Evolutionary conservation across 2,888 invertebrate species (phyloP).

Genomic region (Sarcophaga variegata): DNA sequence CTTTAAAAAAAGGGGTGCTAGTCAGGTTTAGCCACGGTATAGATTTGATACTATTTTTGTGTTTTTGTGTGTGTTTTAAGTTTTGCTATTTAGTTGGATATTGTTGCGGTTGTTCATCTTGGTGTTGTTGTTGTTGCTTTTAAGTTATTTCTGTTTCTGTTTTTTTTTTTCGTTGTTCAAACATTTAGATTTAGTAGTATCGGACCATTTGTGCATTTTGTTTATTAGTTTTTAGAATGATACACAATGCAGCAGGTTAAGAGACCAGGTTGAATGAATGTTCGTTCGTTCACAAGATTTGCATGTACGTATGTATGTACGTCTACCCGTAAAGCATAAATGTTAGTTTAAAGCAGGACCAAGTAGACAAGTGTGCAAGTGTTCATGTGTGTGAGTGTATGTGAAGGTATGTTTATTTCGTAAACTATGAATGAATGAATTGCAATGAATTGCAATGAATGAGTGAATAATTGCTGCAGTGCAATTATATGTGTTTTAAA

Average conservation of each 20-base stretch:
- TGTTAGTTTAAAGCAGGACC: conserved; percentile 10
- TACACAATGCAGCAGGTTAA: conserved; percentile 68
- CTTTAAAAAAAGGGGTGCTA: conserved; percentile 46
- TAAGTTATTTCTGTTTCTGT: conserved; percentile 22
- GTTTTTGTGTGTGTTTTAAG: not conserved
- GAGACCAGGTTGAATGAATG: conserved; percentile 57
- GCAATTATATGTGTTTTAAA: conserved; percentile 65
- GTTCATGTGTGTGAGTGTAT: not conserved
- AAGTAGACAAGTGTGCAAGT: no score
- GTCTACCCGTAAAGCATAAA: conserved; percentile 31
- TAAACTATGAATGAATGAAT: conserved; percentile 63
- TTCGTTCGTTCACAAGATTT: conserved; percentile 43
- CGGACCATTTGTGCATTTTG: conserved; percentile 68
- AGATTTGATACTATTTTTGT: conserved; percentile 53
- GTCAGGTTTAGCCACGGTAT: conserved; percentile 32
- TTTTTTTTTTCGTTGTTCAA: not conserved
- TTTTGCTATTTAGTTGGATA: conserved; percentile 38
- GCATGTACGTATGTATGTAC: conserved; percentile 6
- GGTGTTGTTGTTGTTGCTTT: conserved; percentile 32
- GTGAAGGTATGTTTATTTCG: conserved; percentile 18
- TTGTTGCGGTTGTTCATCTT: not conserved
- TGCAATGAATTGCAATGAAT: conserved; percentile 49
- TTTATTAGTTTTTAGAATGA: conserved; percentile 68
- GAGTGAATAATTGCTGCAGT: conserved; percentile 69
- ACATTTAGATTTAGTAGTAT: conserved; percentile 62